Conservation (phyloP, 2,113 vertebrate species). For the Aspiorhynchus laticeps region DNA sequence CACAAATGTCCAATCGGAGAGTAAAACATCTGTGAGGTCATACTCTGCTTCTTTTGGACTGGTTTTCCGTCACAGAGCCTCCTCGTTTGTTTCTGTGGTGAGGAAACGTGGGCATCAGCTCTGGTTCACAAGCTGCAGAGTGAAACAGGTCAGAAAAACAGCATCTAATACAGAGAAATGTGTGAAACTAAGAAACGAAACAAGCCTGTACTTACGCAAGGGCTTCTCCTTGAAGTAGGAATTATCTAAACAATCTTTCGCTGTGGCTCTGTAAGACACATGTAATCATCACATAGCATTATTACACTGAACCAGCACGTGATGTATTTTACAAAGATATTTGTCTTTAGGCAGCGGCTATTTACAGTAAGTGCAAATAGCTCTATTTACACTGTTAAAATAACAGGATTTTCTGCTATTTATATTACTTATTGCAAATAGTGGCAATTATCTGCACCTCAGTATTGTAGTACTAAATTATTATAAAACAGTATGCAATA, state of each 20-base stretch:
- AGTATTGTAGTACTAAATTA: too few relatives aligned
- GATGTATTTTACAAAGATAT: background rate
- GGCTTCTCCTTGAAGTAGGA: conserved; percentile 99
- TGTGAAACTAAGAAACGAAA: background rate
- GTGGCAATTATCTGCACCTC: too few relatives aligned
- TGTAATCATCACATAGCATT: background rate
- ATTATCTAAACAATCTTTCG: conserved; percentile 89
- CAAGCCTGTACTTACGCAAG: conserved; percentile 83
- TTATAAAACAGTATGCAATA: too few relatives aligned
- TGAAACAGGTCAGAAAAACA: conserved; percentile 6
- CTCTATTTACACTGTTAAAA: too few relatives aligned
- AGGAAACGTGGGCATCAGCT: conserved; percentile 98
- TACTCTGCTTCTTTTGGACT: conserved; percentile 82
- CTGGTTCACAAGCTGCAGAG: conserved; percentile 85
- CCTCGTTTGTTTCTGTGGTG: conserved; percentile 93
- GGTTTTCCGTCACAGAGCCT: conserved; percentile 60
- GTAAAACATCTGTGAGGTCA: conserved; percentile 64
- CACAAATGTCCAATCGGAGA: background rate
- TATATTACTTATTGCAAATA: too few relatives aligned
- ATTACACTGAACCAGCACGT: background rate
- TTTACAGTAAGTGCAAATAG: too few relatives aligned
- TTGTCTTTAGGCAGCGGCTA: too few relatives aligned
- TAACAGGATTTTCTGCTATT: too few relatives aligned
- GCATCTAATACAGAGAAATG: background rate
- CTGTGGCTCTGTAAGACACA: conserved; percentile 79